These are phyloP conservation scores for Diachrysia chrysitis DNA, from an alignment of 2,888 invertebrate species.

Conservation along the genomic window DNA sequence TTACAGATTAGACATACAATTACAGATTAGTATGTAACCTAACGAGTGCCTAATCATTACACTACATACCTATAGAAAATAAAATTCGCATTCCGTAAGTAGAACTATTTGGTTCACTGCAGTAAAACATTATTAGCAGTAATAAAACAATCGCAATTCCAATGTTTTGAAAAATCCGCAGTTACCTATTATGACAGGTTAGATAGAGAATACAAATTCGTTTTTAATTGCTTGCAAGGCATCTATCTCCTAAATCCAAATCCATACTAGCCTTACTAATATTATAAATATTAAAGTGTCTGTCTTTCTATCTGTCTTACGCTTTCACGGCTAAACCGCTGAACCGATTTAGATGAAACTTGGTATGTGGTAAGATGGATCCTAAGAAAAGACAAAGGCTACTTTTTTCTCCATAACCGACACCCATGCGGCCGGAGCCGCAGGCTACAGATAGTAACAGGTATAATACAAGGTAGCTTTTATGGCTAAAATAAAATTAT, in stretches of 20 bases:
- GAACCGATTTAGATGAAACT: no score
- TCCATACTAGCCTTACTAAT: no score
- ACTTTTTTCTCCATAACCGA: no score
- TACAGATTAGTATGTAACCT: conserved; percentile 19
- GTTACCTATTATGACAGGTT: conserved; percentile 10
- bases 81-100: conserved; percentile 45
- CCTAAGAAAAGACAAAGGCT: no score
- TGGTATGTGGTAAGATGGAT: no score
- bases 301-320: no score
- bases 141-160: conserved; percentile 27
- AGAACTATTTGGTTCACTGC: conserved; percentile 42
- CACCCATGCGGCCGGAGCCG: no score
- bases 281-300: no score
- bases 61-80: conserved; percentile 42
- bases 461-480: not conserved
- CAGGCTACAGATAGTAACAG: no score
- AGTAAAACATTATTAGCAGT: conserved; percentile 45
- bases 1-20: conserved; percentile 32
- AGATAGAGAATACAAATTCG: not conserved
- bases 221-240: not conserved
- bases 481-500: not conserved
- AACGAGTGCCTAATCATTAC: conserved; percentile 30
- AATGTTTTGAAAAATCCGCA: conserved; percentile 12
- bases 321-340: no score
- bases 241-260: not conserved